phyloP scores from a whole-genome alignment of 2,797 vertebrate genomes.

The Peromyscus melanophrys region DNA sequence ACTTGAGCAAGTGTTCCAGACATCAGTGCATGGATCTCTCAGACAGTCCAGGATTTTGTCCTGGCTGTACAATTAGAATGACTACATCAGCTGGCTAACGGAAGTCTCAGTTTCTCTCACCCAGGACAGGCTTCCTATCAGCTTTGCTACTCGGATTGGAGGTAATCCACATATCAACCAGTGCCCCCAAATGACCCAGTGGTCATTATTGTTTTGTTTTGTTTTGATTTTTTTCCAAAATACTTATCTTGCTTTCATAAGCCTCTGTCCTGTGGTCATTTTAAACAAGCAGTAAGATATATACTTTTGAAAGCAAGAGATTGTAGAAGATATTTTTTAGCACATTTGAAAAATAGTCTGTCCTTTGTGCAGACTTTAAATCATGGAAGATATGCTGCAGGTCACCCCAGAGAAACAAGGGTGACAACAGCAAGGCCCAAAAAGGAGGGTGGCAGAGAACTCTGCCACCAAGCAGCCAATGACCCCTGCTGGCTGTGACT shows the following conservation, averaged over 20 bases:
- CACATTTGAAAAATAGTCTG: background rate
- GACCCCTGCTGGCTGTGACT: background rate
- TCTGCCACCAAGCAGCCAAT: background rate
- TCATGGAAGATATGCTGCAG: background rate
- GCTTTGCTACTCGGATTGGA: background rate
- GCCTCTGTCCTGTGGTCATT: background rate
- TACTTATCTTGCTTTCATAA: background rate
- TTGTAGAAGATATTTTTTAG: background rate
- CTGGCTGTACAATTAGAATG: background rate
- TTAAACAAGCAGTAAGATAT: background rate
- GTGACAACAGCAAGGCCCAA: background rate
- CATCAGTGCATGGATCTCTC: background rate
- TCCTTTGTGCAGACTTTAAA: background rate
- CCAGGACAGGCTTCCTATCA: background rate
- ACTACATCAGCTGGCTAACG: background rate
- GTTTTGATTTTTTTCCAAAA: background rate
- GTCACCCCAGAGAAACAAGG: background rate
- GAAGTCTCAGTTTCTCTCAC: background rate
- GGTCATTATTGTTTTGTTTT: background rate
- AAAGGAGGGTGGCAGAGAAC: background rate
- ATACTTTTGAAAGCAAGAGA: background rate
- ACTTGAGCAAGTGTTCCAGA: background rate
- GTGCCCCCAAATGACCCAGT: background rate
- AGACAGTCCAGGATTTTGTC: background rate
- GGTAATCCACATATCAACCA: background rate